These are phyloP conservation scores for Phasianus colchicus DNA, from an alignment of 2,113 vertebrate genomes.

Conservation along the genomic window DNA sequence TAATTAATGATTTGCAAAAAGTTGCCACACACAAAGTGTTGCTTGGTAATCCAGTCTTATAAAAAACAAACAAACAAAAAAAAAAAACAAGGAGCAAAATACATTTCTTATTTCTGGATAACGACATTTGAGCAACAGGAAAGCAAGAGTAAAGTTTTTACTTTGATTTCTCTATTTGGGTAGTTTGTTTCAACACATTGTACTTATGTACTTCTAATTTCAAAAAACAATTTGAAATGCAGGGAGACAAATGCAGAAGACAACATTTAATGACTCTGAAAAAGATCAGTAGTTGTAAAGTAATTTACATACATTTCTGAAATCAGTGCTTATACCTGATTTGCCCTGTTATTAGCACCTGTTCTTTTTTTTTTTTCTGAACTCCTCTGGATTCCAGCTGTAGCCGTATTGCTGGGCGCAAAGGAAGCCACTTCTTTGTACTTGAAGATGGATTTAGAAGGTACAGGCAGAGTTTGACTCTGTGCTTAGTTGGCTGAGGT, in stretches of 20 bases:
- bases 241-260: background rate
- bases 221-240: background rate
- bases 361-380: background rate
- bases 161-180: background rate
- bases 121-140: background rate
- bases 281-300: background rate
- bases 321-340: background rate
- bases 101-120: background rate
- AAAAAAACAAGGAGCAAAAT: background rate
- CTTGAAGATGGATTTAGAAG: background rate
- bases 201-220: background rate
- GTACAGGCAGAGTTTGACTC: background rate
- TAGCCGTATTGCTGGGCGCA: background rate
- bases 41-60: background rate
- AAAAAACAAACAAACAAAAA: background rate
- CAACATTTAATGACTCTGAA: background rate
- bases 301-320: background rate
- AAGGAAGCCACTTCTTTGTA: background rate
- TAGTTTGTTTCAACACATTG: background rate
- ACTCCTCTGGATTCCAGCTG: background rate
- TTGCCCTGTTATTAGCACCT: background rate
- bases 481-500: background rate
- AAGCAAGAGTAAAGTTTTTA: background rate
- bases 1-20: background rate
- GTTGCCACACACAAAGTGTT: background rate